Base-by-base conservation (phyloP, 2,888 invertebrate species). In the Callyntrura sp. region DNA sequence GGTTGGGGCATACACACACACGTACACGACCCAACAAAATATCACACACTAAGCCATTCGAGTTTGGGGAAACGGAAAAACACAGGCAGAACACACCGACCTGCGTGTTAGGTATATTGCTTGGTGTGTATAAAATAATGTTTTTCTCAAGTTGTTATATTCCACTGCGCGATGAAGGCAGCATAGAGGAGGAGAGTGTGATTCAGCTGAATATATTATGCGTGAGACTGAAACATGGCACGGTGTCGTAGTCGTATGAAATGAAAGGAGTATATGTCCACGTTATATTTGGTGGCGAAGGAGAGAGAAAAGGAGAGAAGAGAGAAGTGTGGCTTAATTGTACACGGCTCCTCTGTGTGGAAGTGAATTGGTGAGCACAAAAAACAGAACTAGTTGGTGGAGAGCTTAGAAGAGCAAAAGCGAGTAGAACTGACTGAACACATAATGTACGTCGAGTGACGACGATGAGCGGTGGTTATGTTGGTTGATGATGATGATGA, bases 301-400 rank as follows among this genome's bases (percentile, higher is more conserved):
- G 79, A 12, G 79, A 60, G 28, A 25, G 11, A 43, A 9, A 17
- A 43, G 20, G 20, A 25, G 14, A 70, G 35, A 43, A 60, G 57
- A 57, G 20, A 57, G 9, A 12, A 23, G 12, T 28, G 57, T 17
- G n/a, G 57, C 28, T 28, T 65, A 65, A 65, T 65, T 65, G 17
- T 17, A 84, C 20, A 84, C 83, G 28, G 60, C 48, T 35, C 83
- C 68, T 73, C 57, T 62, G 85, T 85, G 85, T 85, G 85, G 76
- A 85, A 85, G 85, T 85, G 85, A 85, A 62, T 76, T 57, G 81
- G 60, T 28, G 85, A 76, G 76, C 85, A 85, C 85, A 85, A 85
- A 85, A 85, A 85, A 85, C 48, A 85, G 85, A 78, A 76, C 85
- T 85, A 76, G 76, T 85, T 76, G 85, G 57, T 57, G 79, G 60